Evolutionary conservation across 2,113 vertebrate genomes (phyloP), one percentile per base, ranked within the genome.

Genomic region (Gobius niger): DNA sequence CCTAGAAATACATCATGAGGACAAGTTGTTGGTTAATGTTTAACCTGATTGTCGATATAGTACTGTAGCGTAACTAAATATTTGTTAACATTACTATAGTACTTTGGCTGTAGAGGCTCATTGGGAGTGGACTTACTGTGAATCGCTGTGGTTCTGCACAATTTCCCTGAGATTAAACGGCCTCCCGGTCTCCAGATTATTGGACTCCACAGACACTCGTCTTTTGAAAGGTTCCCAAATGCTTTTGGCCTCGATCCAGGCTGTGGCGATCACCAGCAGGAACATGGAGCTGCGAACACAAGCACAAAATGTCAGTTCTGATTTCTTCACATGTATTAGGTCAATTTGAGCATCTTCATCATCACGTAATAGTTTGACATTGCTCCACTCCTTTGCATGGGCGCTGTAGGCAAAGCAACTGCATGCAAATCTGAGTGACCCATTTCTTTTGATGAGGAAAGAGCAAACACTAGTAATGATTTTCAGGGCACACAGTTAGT

Each of bases 121-220:
- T 49, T 7, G 12, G 5, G 6, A 15, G 47, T 49, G 47, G 40
- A 94, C 96, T 91, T 92, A 98, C 98, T 95, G 98, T 93, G 94
- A 91, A 2, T 98, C 95, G 82, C 94, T 95, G 85, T 96, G 95
- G 91, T 96, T 95, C 85, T 96, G 96, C 87, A 96, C 95, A 71
- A 99, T 98, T 88, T 97, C 96, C 94, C 96, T 96, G 95, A 99
- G 96, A 94, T 98, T 96, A 87, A 98, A 97, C 8, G 96, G 95
- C 83, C 94, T 95, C 80, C 96, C 97, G 44, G 96, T 93, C 87
- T 98, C 96, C 91, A 97, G 91, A 63, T 94, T 93, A 90, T 93
- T 96, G 62, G 96, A 94, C 82, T 99, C 98, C 83, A 96, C 93
- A 15, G 95, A 98, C 16, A 99, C 91, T 3, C 94, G 94, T 88